Conservation (phyloP, 2,888 invertebrate genomes). For the Alloplasta piceator region DNA sequence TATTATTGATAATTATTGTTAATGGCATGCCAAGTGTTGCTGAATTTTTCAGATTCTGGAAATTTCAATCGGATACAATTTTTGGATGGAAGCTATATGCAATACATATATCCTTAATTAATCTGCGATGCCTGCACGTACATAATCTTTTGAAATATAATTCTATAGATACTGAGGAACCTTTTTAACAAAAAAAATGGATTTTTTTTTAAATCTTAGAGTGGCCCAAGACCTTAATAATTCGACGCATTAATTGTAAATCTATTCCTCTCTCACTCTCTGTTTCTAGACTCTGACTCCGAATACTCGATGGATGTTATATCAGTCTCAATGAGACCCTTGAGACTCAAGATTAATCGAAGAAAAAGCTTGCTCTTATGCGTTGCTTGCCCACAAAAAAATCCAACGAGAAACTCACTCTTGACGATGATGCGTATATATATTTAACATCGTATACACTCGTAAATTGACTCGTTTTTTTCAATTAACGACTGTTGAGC, state of each 20-base stretch:
- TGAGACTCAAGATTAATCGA: constrained; percentile 27
- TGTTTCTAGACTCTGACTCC: neutral
- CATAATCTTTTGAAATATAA: no score
- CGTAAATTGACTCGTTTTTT: constrained; percentile 69
- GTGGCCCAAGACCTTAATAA: constrained; percentile 7
- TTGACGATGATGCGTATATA: neutral
- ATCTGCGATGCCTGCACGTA: no score
- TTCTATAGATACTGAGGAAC: no score
- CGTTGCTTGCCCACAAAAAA: neutral
- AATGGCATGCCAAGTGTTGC: no score
- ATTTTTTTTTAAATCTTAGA: no score
- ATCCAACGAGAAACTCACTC: constrained; percentile 21
- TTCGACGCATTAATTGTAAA: constrained; percentile 25
- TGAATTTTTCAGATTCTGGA: no score
- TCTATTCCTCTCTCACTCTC: neutral
- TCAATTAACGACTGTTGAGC: constrained; percentile 74
- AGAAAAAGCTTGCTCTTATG: constrained; percentile 12
- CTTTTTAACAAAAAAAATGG: no score
- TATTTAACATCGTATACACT: constrained; percentile 26
- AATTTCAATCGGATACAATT: no score
- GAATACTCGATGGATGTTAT: constrained; percentile 11
- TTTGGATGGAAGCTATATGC: no score
- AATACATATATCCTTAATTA: no score
- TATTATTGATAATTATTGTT: no score
- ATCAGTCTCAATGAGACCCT: constrained; percentile 21